Conservation (phyloP, 2,113 vertebrate genomes). For the Galemys pyrenaicus region DNA sequence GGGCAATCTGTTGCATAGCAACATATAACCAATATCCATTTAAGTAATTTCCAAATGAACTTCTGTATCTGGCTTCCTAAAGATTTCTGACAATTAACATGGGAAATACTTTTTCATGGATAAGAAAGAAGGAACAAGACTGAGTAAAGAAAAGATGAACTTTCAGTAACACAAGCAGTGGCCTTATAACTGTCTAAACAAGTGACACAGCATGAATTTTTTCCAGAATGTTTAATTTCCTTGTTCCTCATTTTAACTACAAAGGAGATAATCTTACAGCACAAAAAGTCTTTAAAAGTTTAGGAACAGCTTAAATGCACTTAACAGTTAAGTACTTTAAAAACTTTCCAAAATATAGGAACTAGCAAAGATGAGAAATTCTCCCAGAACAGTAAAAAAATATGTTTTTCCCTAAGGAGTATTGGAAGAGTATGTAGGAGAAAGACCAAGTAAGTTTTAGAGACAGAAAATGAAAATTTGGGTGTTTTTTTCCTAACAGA, state of each 20-base stretch:
- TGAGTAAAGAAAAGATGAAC: not conserved
- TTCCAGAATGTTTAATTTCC: not conserved
- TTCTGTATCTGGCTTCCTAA: not conserved
- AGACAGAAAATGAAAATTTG: slow-evolving; percentile 55
- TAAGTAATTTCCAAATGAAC: not conserved
- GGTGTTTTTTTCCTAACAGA: not conserved
- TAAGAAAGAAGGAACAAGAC: not conserved
- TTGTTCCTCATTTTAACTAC: not conserved
- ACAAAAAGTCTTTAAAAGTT: not conserved
- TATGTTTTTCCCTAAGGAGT: not conserved
- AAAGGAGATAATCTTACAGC: slow-evolving; percentile 35
- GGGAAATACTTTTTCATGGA: not conserved
- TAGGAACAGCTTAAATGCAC: slow-evolving; percentile 18
- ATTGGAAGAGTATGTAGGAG: slow-evolving; percentile 44
- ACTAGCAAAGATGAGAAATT: not conserved
- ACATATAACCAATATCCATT: not conserved
- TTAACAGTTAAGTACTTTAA: slow-evolving; percentile 48
- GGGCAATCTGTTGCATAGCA: not conserved
- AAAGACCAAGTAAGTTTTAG: slow-evolving; percentile 40
- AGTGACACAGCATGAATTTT: not conserved
- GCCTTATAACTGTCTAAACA: not conserved
- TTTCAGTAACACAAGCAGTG: not conserved
- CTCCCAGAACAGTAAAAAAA: slow-evolving; percentile 19
- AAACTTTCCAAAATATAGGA: not conserved
- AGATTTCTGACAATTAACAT: not conserved